These are phyloP conservation scores for Microcebus murinus DNA, from an alignment of 2,113 vertebrate genomes.

Conservation along the genomic window DNA sequence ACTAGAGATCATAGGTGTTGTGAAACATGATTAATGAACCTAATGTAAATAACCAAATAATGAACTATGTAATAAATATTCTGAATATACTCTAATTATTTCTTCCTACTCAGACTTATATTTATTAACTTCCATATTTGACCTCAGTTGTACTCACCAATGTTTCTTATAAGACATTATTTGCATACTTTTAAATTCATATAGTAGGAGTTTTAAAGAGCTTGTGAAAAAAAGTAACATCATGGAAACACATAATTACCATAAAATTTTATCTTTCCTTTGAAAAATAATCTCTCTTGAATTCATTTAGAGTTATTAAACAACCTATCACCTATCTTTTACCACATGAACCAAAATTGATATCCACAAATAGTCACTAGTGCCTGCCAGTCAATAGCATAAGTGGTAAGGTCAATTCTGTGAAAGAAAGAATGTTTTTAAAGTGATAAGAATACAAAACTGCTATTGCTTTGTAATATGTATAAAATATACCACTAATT, in stretches of 20 bases:
- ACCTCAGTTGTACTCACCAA: background rate
- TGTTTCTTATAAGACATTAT: background rate
- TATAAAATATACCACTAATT: background rate
- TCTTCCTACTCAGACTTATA: background rate
- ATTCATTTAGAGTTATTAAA: background rate
- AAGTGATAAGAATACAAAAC: background rate
- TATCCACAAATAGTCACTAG: background rate
- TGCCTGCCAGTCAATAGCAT: background rate
- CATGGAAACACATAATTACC: background rate
- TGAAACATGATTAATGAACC: background rate
- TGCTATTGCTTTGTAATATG: background rate
- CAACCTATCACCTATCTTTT: background rate
- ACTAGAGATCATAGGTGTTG: background rate
- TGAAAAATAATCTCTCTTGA: background rate
- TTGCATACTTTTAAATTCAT: background rate
- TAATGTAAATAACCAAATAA: background rate
- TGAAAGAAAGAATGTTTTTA: background rate
- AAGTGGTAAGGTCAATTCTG: background rate
- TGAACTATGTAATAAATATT: background rate
- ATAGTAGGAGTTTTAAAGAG: background rate
- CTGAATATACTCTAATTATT: background rate
- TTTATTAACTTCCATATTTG: background rate
- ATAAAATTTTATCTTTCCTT: background rate
- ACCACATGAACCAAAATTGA: background rate
- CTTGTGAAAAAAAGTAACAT: background rate